Base-by-base conservation (phyloP, 2,888 invertebrate species). In the Lathronympha strigana region DNA sequence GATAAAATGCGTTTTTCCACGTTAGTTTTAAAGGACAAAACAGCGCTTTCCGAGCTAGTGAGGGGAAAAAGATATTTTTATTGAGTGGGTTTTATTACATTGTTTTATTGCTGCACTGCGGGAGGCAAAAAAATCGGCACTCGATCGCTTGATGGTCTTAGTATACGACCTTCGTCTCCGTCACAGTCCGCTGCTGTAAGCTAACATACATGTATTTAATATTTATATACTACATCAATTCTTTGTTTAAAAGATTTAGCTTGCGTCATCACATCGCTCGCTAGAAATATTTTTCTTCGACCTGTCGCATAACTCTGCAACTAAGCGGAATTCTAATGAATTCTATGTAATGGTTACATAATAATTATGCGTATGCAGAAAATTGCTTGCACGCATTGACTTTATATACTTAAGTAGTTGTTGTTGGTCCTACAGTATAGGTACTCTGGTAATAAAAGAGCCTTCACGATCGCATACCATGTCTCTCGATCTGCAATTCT, bases 91-190 rank as follows among this genome's bases (percentile, higher is more conserved):
- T 19, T 13, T 49, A 53, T 15, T 43, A 23, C 19, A 50, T 50
- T 49, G 49, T 38, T 45, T 17, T 21, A 17, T 23, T 53, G 11
- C 31, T 31, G 9, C 19, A 9, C 25, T 4, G n/a, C 33, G 23
- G 33, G 38, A 21, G 36, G 43, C 58, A 51, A 58, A 57, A 15
- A 51, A 53, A 21, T n/a, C 23, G 36, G 33, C 47, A 50, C 38
- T 57, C 38, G 47, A 54, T 36, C 11, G 45, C n/a, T 53, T 40
- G 47, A 60, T 38, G 53, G 21, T 45, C 21, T 47, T 31, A 25
- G 31, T 53, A 47, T 47, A 25, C 47, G 66, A 57, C 66, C 61
- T 66, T 66, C 61, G 25, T 55, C 40, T 21, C 31, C 40, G 61
- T 61, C 66, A 66, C 61, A 66, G 49, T 55, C 17, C 36, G 28